Percentiles rank a stretch among this genome's conserved stretches.
Evolutionary conservation across 2,113 vertebrate genomes (phyloP).

Genomic region (Saccopteryx bilineata): DNA sequence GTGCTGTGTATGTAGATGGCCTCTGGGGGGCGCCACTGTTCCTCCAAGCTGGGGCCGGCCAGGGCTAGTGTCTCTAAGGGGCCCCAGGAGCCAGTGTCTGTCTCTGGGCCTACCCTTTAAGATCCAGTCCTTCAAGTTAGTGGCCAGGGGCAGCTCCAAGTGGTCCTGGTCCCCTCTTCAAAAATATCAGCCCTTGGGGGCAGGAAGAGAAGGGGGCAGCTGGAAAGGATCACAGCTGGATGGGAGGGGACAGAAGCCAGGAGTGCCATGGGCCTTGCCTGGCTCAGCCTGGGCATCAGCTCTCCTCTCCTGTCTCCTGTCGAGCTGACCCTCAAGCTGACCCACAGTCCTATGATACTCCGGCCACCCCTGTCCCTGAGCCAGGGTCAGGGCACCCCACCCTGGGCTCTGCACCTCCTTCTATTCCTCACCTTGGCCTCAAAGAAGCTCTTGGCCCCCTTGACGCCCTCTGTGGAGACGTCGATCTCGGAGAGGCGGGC

Average conservation of each 20-base stretch:
- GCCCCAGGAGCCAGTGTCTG: too few species aligned
- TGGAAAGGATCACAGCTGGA: background rate
- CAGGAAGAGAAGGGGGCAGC: background rate
- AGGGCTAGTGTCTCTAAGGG: background rate
- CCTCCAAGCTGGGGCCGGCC: background rate
- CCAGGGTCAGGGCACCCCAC: rapidly evolving
- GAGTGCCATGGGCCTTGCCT: rapidly evolving
- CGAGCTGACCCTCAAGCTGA: background rate
- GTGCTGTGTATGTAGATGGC: background rate
- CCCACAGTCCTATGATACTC: background rate
- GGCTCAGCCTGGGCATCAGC: rapidly evolving
- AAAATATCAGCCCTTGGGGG: background rate
- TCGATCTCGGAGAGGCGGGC: slow-evolving; percentile 97
- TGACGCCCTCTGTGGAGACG: slow-evolving; percentile 96
- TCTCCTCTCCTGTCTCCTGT: background rate
- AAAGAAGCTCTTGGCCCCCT: slow-evolving; percentile 97
- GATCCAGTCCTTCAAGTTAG: background rate
- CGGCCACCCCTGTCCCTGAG: background rate
- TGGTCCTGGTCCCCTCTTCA: background rate
- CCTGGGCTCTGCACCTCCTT: rapidly evolving
- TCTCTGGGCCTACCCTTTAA: background rate
- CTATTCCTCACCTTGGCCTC: slow-evolving; percentile 94
- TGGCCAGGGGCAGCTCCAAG: background rate
- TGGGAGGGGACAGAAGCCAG: background rate
- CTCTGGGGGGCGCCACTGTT: background rate